A percentile compares a stretch with the other conserved stretches of the same genome.
Conservation (phyloP, 2,113 vertebrate species). For the Mugil cephalus region DNA sequence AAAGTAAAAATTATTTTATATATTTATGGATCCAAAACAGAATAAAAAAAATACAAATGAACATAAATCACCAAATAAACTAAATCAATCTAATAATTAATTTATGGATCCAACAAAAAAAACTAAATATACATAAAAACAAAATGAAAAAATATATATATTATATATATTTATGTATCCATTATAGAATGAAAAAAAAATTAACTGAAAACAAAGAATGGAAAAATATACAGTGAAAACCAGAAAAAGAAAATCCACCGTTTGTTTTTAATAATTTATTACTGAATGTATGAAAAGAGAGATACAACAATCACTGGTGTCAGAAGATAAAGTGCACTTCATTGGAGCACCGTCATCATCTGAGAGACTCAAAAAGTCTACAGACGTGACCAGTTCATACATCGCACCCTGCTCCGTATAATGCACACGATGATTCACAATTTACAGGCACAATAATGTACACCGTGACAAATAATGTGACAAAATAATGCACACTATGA, state of each 20-base stretch:
- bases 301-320: slow-evolving; percentile 60
- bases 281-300: slow-evolving; percentile 54
- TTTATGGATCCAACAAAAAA: too few relatives aligned
- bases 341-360: slow-evolving; percentile 30
- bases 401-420: slow-evolving; percentile 30
- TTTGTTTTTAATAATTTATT: slow-evolving; percentile 45
- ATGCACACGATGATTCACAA: slow-evolving; percentile 39
- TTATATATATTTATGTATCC: too few relatives aligned
- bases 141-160: too few relatives aligned
- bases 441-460: slow-evolving; percentile 22
- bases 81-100: too few relatives aligned
- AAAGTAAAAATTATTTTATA: too few relatives aligned
- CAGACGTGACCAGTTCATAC: slow-evolving; percentile 21
- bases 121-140: too few relatives aligned
- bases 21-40: too few relatives aligned
- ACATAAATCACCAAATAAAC: too few relatives aligned
- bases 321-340: slow-evolving; percentile 69
- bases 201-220: too few relatives aligned
- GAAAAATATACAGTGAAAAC: background rate
- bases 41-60: too few relatives aligned
- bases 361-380: slow-evolving; percentile 24
- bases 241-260: background rate
- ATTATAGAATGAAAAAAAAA: too few relatives aligned
- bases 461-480: slow-evolving; percentile 20
- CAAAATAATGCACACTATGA: slow-evolving; percentile 8